Evolutionary conservation across 2,888 invertebrate genomes (phyloP).

Genomic region (Platerodrilus igneus): DNA sequence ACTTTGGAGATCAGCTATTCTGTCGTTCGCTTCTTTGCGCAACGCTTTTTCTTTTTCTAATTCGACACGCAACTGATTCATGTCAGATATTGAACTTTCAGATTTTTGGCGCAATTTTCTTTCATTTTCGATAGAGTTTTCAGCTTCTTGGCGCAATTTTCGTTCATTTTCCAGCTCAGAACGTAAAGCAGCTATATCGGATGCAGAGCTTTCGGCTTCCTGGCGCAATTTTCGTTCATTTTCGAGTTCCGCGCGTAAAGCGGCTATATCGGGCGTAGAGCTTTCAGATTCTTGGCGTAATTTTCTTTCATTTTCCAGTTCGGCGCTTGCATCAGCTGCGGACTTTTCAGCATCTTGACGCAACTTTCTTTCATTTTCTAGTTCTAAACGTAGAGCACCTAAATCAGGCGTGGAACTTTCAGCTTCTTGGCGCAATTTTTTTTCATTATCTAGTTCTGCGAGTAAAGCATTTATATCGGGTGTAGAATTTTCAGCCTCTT

Average conservation of each 20-base stretch:
- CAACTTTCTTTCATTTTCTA: not conserved
- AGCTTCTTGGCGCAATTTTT: not conserved
- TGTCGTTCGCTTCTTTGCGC: constrained; percentile 9
- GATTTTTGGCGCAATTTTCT: constrained; percentile 2
- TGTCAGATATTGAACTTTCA: constrained; percentile 2
- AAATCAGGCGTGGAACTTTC: not conserved
- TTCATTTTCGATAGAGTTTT: no score
- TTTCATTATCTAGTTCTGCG: constrained; percentile 4
- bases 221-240: no score
- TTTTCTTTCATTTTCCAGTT: not conserved
- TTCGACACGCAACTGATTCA: constrained; percentile 2
- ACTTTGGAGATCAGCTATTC: constrained; percentile 16
- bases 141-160: constrained; percentile 3
- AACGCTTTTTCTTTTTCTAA: constrained; percentile 7
- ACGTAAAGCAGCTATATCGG: not conserved
- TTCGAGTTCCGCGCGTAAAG: not conserved
- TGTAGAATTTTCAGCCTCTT: no score
- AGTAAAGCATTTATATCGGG: no score
- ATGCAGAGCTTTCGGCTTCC: no score
- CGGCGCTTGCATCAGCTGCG: not conserved
- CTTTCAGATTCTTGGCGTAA: not conserved
- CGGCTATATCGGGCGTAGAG: constrained; percentile 1
- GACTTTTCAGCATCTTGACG: constrained; percentile 5
- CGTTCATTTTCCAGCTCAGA: not conserved
- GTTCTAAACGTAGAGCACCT: not conserved